phyloP scores from a whole-genome alignment of 2,888 invertebrate species.

The Vanessa cardui region DNA sequence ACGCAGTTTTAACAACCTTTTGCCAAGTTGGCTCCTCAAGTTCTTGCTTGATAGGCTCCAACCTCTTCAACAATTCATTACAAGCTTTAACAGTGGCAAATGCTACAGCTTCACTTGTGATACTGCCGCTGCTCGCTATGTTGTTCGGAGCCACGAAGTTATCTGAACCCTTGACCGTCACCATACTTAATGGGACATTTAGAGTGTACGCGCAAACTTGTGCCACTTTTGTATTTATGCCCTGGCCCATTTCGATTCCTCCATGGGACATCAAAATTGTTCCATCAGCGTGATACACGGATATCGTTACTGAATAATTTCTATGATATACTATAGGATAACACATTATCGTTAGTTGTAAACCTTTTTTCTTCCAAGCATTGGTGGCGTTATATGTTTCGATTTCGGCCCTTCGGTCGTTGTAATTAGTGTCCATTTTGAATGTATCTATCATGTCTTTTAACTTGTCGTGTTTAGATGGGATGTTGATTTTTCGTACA shows the following conservation, averaged over 20 bases:
- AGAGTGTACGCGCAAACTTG: conserved; percentile 88
- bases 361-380: conserved; percentile 88
- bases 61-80: conserved; percentile 67
- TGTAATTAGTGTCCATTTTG: conserved; percentile 81
- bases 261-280: conserved; percentile 86
- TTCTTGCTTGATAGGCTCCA: conserved; percentile 67
- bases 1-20: conserved; percentile 77
- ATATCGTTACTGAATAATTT: conserved; percentile 82
- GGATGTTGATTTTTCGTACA: conserved; percentile 82
- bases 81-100: conserved; percentile 82
- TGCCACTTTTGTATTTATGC: conserved; percentile 86
- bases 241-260: conserved; percentile 90
- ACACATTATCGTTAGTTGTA: conserved; percentile 85
- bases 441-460: conserved; percentile 82
- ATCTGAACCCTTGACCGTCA: conserved; percentile 85
- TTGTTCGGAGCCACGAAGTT: conserved; percentile 86
- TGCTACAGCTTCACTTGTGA: conserved; percentile 87
- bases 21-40: conserved; percentile 77
- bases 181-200: conserved; percentile 84
- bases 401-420: conserved; percentile 75
- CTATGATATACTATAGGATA: conserved; percentile 82
- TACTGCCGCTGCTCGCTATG: conserved; percentile 86
- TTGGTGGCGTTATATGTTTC: conserved; percentile 84
- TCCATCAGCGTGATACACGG: conserved; percentile 86
- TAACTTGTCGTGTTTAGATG: conserved; percentile 54